phyloP scores from a whole-genome alignment of 2,113 vertebrate genomes.

The Leptosomus discolor region DNA sequence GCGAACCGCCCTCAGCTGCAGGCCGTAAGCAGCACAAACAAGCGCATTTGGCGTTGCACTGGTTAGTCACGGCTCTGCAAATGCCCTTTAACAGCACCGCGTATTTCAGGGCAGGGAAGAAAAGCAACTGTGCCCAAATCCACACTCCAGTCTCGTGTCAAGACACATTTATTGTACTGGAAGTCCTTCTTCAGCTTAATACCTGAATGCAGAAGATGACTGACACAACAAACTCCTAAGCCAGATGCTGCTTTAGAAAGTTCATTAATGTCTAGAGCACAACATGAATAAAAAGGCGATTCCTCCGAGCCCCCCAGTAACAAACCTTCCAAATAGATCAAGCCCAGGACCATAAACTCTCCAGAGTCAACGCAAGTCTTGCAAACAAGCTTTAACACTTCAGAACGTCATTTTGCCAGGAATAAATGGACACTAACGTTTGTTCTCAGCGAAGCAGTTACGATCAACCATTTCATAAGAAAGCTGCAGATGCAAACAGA shows the following conservation, averaged over 20 bases:
- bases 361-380: accelerated
- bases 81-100: accelerated
- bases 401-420: not conserved
- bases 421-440: not conserved
- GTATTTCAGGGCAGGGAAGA: too few species aligned
- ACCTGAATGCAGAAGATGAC: not conserved
- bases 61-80: not conserved
- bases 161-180: too few species aligned
- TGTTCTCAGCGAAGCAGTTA: not conserved
- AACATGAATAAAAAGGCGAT: not conserved
- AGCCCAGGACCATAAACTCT: not conserved
- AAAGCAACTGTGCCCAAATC: too few species aligned
- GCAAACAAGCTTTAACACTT: not conserved
- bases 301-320: not conserved
- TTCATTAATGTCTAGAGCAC: not conserved
- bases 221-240: not conserved
- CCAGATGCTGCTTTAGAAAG: not conserved
- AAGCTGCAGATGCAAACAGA: not conserved
- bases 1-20: accelerated
- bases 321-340: accelerated
- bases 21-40: accelerated
- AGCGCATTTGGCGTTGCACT: accelerated
- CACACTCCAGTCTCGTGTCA: too few species aligned
- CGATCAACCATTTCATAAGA: not conserved
- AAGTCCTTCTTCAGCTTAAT: not conserved